Base-by-base conservation (phyloP, 30 jellyfish, hydroid and myxozoan species). In the Mastigias papua region DNA sequence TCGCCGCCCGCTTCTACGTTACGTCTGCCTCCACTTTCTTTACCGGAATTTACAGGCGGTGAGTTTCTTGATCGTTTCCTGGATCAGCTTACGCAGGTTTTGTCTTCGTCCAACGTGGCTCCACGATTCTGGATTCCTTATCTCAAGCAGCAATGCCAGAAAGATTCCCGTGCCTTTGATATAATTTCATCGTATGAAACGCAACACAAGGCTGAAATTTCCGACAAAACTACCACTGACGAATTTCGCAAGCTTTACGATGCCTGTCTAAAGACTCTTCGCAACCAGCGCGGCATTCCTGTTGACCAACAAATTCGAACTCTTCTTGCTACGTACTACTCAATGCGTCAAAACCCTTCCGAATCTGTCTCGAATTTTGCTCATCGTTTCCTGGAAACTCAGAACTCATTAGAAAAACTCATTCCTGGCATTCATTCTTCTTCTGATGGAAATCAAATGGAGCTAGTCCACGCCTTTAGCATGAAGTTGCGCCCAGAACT, bases 131-230 rank as follows among this genome's bases (percentile, higher is more conserved):
- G 77, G 89, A 26, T 78, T 7, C 32, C 66, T 2, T 78, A 57
- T 23, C 33, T 78, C 7, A 78, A 58, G 79, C 89, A 78, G 27
- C 77, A 78, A 78, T 78, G 89, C 32, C 89, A 22, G 21, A 29
- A 78, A 54, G 86, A 78, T 42, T 2, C 86, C 5, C 80, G 78
- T 20, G 65, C 89, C 28, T 78, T 30, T n/a, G 89, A 78, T 35
- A n/a, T 78, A 4, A 77, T 78, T 30, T 49, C 80, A 10, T 42
- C 81, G 28, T 48, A 35, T 31, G 80, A 76, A 30, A 3, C 10
- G 28, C 27, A 28, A 11, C 51, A 42, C 27, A 15, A 42, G 54
- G 54, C 54, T 15, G 13, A 8, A 8, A 11, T 63, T 28, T 37
- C 27, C 61, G 46, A 70, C 34, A 32, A n/a, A n/a, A n/a, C 82